Evolutionary conservation across 1,140 invertebrate species (phyloP).

Genomic region (Matsumurasca onukii): DNA sequence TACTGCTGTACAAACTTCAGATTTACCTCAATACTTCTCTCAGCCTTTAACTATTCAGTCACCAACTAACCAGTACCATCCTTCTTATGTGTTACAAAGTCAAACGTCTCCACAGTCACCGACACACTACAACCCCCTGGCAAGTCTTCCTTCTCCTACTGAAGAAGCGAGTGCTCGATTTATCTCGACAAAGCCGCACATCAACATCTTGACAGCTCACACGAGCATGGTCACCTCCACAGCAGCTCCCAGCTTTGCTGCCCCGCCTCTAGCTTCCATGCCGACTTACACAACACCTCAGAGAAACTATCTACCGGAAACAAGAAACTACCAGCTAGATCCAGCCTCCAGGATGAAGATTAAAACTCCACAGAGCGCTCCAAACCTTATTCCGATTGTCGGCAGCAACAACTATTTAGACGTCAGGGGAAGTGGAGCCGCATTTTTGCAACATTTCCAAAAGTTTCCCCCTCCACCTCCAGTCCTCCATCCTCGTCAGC

Average conservation of each 20-base stretch:
- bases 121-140: background rate
- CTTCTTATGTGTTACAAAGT: background rate
- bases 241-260: constrained; percentile 54
- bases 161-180: constrained; percentile 66
- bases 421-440: constrained; percentile 60
- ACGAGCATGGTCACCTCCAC: constrained; percentile 55
- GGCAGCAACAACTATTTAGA: constrained; percentile 68
- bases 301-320: constrained; percentile 30
- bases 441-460: constrained; percentile 44
- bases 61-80: background rate
- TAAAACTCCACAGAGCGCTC: constrained; percentile 40
- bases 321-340: constrained; percentile 39
- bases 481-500: constrained; percentile 51
- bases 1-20: constrained; percentile 12
- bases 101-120: constrained; percentile 12
- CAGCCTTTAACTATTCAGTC: constrained; percentile 1
- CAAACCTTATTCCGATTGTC: constrained; percentile 52
- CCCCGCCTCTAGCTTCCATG: constrained; percentile 44
- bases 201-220: constrained; percentile 66
- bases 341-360: constrained; percentile 57
- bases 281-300: constrained; percentile 3
- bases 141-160: constrained; percentile 38
- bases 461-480: constrained; percentile 52
- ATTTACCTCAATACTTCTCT: constrained; percentile 5
- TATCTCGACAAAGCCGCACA: constrained; percentile 65